phyloP scores from a whole-genome alignment of 2,113 vertebrate genomes.

The Dipodomys merriami region DNA sequence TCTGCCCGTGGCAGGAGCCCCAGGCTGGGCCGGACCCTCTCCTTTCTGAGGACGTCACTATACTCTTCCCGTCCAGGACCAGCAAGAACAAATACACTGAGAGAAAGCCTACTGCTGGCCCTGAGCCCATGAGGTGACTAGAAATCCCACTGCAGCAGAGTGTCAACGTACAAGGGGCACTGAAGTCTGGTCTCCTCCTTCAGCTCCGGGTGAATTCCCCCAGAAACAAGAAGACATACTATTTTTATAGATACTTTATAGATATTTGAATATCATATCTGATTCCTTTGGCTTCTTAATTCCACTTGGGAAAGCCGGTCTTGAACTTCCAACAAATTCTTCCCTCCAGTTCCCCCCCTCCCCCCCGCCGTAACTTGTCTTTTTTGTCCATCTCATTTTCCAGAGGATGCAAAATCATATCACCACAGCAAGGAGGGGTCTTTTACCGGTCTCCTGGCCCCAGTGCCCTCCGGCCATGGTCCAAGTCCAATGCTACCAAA shows the following conservation, averaged over 20 bases:
- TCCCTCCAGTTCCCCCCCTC: not conserved
- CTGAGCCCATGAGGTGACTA: not conserved
- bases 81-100: accelerated
- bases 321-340: not conserved
- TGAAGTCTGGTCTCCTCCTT: not conserved
- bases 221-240: not conserved
- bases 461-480: accelerated
- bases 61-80: not conserved
- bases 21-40: accelerated
- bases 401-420: not conserved
- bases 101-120: not conserved
- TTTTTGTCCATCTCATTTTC: not conserved
- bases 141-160: not conserved
- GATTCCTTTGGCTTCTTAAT: constrained; percentile 1
- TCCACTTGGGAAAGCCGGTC: not conserved
- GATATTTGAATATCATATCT: accelerated
- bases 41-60: not conserved
- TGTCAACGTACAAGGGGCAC: accelerated
- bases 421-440: not conserved
- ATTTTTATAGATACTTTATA: not conserved
- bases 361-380: not conserved
- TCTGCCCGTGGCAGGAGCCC: accelerated
- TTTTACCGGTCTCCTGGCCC: not conserved
- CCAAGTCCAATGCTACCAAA: not conserved
- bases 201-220: not conserved